Evolutionary conservation across 2,888 invertebrate species (phyloP).

Genomic region (Stenolophus ochropezus): DNA sequence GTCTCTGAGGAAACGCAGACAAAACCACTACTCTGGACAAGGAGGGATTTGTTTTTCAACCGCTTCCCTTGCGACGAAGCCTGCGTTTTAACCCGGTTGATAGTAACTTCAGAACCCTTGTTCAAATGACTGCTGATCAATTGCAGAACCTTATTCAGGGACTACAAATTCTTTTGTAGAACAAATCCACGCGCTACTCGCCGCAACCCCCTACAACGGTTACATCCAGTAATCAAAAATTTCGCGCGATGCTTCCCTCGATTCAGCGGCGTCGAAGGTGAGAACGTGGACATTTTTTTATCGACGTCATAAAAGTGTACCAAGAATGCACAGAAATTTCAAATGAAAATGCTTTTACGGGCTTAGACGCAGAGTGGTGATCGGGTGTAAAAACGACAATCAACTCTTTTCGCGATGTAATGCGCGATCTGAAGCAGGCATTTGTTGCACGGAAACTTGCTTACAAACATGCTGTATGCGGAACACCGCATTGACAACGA

Average conservation of each 20-base stretch:
- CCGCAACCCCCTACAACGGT: neutral
- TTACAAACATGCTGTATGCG: slow-evolving; percentile 51
- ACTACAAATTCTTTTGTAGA: neutral
- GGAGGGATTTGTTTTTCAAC: neutral
- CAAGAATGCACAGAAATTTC: too few species aligned
- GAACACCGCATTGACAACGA: slow-evolving; percentile 33
- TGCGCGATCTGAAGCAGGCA: slow-evolving; percentile 38
- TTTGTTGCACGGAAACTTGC: slow-evolving; percentile 61
- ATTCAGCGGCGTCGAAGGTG: slow-evolving; percentile 11
- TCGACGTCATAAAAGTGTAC: slow-evolving; percentile 48
- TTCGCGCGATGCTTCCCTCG: slow-evolving; percentile 39
- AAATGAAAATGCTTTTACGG: slow-evolving; percentile 59
- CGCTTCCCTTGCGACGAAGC: neutral
- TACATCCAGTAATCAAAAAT: neutral
- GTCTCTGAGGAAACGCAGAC: too few species aligned
- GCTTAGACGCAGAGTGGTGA: slow-evolving; percentile 61
- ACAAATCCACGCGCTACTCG: neutral
- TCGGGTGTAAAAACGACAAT: slow-evolving; percentile 60
- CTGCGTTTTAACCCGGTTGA: neutral
- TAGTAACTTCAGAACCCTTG: neutral
- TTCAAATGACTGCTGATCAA: neutral
- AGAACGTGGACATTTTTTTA: slow-evolving; percentile 54
- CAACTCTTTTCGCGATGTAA: slow-evolving; percentile 48
- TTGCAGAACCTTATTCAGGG: neutral
- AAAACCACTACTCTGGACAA: neutral